Conservation (phyloP, 2,888 invertebrate species). For the Hypena proboscidalis region DNA sequence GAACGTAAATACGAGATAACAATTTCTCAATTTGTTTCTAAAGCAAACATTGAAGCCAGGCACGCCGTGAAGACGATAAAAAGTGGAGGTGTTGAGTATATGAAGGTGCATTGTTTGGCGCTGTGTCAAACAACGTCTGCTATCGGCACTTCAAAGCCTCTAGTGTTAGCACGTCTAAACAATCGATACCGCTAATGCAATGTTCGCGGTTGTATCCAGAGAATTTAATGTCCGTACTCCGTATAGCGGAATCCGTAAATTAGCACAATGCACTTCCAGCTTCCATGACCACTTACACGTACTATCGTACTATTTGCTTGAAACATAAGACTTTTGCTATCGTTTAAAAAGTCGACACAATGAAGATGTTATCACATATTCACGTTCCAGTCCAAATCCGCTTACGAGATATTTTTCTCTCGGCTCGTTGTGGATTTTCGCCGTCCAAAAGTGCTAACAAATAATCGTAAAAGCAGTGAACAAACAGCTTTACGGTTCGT, state of each 20-base stretch:
- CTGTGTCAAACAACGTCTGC: constrained; percentile 68
- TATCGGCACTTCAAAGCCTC: constrained; percentile 69
- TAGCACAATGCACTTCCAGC: constrained; percentile 39
- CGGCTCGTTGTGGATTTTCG: constrained; percentile 32
- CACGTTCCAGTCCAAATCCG: constrained; percentile 28
- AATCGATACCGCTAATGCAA: constrained; percentile 72
- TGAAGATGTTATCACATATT: constrained; percentile 22
- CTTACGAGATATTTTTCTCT: constrained; percentile 38
- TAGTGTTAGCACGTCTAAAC: constrained; percentile 60
- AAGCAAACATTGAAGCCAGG: constrained; percentile 59
- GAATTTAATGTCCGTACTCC: constrained; percentile 35
- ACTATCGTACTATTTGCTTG: too few relatives aligned
- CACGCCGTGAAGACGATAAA: constrained; percentile 70
- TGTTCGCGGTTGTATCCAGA: constrained; percentile 54
- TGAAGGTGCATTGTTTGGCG: constrained; percentile 72
- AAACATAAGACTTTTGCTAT: too few relatives aligned
- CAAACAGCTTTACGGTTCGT: constrained; percentile 65
- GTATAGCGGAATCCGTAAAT: constrained; percentile 31
- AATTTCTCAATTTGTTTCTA: constrained; percentile 64
- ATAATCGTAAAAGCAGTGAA: constrained; percentile 60
- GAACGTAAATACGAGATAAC: constrained; percentile 56
- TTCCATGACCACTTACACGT: too few relatives aligned
- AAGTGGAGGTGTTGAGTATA: constrained; percentile 73
- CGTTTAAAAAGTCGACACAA: constrained; percentile 12
- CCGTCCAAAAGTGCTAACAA: constrained; percentile 49